phyloP scores from a whole-genome alignment of 2,888 invertebrate genomes.

The Rugalucina vietnamica region DNA sequence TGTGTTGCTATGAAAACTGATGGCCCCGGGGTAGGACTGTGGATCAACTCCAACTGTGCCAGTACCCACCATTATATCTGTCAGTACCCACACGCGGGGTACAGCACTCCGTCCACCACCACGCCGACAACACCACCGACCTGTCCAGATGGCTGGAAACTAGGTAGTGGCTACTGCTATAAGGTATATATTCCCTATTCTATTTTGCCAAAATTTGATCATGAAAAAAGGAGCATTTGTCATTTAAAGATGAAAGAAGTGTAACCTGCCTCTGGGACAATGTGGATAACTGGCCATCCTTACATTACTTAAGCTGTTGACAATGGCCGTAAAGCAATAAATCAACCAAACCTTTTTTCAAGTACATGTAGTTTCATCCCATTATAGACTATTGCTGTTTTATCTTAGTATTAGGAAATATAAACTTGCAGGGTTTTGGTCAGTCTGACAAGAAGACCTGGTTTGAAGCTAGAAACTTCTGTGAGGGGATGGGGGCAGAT shows the following conservation, averaged over 20 bases:
- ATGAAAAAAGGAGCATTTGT: too few relatives aligned
- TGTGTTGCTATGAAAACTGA: slow-evolving; percentile 71
- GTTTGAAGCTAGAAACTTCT: slow-evolving; percentile 67
- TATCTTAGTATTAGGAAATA: neutral
- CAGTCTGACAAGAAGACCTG: slow-evolving; percentile 51
- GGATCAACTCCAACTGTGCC: slow-evolving; percentile 67
- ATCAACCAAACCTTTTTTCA: too few relatives aligned
- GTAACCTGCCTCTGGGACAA: too few relatives aligned
- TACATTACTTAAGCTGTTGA: too few relatives aligned
- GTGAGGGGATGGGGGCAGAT: slow-evolving; percentile 61
- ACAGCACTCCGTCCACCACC: slow-evolving; percentile 60
- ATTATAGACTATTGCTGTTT: neutral
- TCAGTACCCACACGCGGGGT: slow-evolving; percentile 66
- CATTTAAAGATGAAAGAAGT: too few relatives aligned
- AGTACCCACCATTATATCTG: slow-evolving; percentile 65
- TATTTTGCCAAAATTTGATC: too few relatives aligned
- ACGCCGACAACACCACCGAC: slow-evolving; percentile 48
- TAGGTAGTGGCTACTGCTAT: slow-evolving; percentile 65
- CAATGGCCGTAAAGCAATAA: too few relatives aligned
- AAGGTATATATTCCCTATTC: slow-evolving; percentile 61
- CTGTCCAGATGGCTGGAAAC: slow-evolving; percentile 67
- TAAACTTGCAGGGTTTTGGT: neutral
- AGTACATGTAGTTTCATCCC: too few relatives aligned
- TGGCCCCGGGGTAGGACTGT: slow-evolving; percentile 68
- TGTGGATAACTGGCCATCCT: too few relatives aligned